Evolutionary conservation across 2,888 invertebrate genomes (phyloP).

Genomic region (Portevinia maculata): DNA sequence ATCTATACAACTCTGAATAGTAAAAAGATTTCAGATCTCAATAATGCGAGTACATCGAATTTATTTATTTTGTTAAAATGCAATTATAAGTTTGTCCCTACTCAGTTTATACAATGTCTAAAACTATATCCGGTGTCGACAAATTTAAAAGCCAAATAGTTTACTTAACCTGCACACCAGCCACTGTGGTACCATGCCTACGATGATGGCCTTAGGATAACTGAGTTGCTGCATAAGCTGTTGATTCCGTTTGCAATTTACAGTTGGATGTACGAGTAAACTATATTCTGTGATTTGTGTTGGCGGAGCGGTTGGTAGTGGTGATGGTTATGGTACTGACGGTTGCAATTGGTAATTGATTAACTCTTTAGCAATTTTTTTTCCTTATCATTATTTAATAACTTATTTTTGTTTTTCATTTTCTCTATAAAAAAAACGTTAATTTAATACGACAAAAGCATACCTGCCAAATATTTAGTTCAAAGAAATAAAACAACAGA

Average conservation of each 20-base stretch:
- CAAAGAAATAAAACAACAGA: constrained; percentile 33
- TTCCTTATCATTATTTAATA: constrained; percentile 45
- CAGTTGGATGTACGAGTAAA: constrained; percentile 51
- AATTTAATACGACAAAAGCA: no score
- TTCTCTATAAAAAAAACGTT: not conserved
- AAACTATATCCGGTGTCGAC: constrained; percentile 43
- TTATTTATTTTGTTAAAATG: constrained; percentile 43
- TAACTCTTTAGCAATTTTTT: constrained; percentile 62
- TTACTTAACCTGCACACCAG: constrained; percentile 42
- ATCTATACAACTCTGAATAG: not conserved
- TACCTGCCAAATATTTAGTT: constrained; percentile 39
- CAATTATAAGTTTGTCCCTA: constrained; percentile 57
- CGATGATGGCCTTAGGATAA: constrained; percentile 71
- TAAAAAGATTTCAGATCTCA: constrained; percentile 17
- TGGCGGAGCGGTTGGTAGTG: constrained; percentile 28
- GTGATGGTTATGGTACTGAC: not conserved
- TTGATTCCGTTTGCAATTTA: constrained; percentile 63
- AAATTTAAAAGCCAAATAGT: constrained; percentile 52
- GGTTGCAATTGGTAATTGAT: constrained; percentile 60
- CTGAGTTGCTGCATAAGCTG: constrained; percentile 34
- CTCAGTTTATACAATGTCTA: constrained; percentile 17
- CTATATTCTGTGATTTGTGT: constrained; percentile 59
- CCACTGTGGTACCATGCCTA: not conserved
- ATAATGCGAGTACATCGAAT: constrained; percentile 31
- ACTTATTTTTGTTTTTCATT: constrained; percentile 37